Evolutionary conservation across 2,113 vertebrate species (phyloP).

Genomic region (Zingel zingel): DNA sequence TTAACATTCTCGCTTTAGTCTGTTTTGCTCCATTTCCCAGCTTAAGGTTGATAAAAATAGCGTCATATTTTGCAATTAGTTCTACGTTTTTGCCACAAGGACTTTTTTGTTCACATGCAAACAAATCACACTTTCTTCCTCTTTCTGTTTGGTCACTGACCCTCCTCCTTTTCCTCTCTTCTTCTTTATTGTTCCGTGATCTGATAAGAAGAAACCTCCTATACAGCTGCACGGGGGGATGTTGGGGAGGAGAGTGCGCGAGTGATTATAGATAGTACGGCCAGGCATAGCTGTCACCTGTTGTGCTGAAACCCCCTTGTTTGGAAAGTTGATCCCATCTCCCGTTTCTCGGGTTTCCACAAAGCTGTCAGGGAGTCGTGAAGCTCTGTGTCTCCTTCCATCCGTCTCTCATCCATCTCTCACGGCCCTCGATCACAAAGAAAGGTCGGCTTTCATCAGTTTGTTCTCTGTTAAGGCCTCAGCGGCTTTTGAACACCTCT

Average conservation of each 20-base stretch:
- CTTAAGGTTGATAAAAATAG: not conserved
- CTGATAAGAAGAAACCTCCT: constrained; percentile 28
- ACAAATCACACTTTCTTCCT: constrained; percentile 26
- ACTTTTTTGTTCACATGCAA: constrained; percentile 1
- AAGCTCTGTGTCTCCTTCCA: constrained; percentile 50
- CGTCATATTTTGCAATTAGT: not conserved
- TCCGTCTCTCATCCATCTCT: constrained; percentile 45
- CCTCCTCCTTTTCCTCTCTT: constrained; percentile 30
- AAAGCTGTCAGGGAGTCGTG: constrained; percentile 62
- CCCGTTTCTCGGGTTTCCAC: constrained; percentile 63
- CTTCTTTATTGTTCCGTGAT: constrained; percentile 27
- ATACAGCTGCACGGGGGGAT: constrained; percentile 28
- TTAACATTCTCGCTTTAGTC: constrained; percentile 10
- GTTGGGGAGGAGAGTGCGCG: not conserved
- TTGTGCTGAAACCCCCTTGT: constrained; percentile 56
- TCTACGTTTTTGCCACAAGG: not conserved
- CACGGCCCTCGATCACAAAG: constrained; percentile 32
- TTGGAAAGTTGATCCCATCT: constrained; percentile 61
- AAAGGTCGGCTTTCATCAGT: constrained; percentile 54
- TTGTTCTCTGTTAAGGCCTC: constrained; percentile 35
- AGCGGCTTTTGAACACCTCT: constrained; percentile 13
- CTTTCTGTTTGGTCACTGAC: not conserved
- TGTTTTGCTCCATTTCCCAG: not conserved
- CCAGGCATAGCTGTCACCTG: constrained; percentile 64
- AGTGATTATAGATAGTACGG: constrained; percentile 16